Evolutionary conservation across 2,888 invertebrate species (phyloP).

Genomic region (Mactromeris polynyma): DNA sequence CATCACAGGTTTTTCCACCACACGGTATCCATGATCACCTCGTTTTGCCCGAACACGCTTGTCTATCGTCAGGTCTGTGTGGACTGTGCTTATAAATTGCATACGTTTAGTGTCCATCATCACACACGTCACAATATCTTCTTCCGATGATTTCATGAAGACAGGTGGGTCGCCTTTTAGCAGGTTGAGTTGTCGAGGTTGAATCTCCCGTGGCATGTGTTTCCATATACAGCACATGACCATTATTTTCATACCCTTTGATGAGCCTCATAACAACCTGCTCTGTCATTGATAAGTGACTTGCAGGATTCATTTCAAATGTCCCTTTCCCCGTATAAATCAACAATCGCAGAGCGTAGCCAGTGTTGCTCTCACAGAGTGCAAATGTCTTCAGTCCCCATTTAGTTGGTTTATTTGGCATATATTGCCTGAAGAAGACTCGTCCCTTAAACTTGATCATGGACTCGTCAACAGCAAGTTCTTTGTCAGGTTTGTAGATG

Average conservation of each 20-base stretch:
- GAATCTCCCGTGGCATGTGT: constrained; percentile 30
- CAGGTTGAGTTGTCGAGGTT: constrained; percentile 16
- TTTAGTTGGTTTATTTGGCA: constrained; percentile 52
- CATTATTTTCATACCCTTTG: neutral
- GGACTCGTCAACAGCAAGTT: constrained; percentile 48
- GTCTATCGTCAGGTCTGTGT: constrained; percentile 32
- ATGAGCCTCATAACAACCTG: neutral
- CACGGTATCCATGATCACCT: constrained; percentile 17
- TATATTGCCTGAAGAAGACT: constrained; percentile 49
- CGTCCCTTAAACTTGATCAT: constrained; percentile 65
- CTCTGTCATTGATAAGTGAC: constrained; percentile 3
- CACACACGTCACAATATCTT: constrained; percentile 26
- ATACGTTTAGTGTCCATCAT: constrained; percentile 44
- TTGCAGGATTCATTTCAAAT: constrained; percentile 12
- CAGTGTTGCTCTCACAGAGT: constrained; percentile 37
- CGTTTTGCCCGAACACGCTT: constrained; percentile 16
- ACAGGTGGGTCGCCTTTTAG: constrained; percentile 37
- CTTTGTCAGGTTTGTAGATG: constrained; percentile 29
- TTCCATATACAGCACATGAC: constrained; percentile 34
- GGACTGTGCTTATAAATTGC: constrained; percentile 23
- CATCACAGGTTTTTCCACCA: constrained; percentile 44
- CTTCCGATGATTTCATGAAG: constrained; percentile 28
- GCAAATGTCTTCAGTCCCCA: constrained; percentile 56
- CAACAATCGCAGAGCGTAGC: constrained; percentile 20
- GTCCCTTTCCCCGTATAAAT: constrained; percentile 36